Conservation (phyloP, 2,797 vertebrate species). For the Holocentrus rufus region DNA sequence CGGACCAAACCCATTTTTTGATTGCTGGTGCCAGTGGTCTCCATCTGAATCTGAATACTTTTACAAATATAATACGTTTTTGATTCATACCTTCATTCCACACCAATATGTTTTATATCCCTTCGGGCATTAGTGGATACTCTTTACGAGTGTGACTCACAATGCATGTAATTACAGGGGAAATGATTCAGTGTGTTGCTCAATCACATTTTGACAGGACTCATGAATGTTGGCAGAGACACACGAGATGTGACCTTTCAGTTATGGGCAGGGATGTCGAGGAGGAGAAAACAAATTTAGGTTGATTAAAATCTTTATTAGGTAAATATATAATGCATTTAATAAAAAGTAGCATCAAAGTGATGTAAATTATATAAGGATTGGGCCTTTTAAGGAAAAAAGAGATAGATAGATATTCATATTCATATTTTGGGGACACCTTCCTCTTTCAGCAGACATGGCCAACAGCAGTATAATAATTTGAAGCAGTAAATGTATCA, state of each 20-base stretch:
- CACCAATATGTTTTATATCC: too few relatives aligned
- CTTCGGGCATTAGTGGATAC: not conserved
- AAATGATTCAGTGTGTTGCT: not conserved
- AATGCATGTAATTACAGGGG: not conserved
- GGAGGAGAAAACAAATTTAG: too few relatives aligned
- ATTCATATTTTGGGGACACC: not conserved
- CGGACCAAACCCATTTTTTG: not conserved
- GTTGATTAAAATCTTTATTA: too few relatives aligned
- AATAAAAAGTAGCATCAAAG: too few relatives aligned
- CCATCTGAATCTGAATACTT: not conserved
- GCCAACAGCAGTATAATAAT: constrained; percentile 12
- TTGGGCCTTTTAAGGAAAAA: too few relatives aligned
- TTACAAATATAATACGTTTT: not conserved
- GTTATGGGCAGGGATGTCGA: too few relatives aligned
- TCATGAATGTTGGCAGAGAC: too few relatives aligned
- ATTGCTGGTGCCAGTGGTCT: not conserved
- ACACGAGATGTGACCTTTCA: too few relatives aligned
- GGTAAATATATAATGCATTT: too few relatives aligned
- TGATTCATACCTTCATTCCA: too few relatives aligned
- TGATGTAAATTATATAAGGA: too few relatives aligned
- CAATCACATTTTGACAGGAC: not conserved
- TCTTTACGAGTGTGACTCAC: not conserved
- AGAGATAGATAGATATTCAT: too few relatives aligned
- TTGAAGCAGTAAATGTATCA: not conserved
- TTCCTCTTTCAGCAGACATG: not conserved